These are phyloP conservation scores for Bombylius major DNA, from an alignment of 2,888 invertebrate genomes.

Conservation along the genomic window DNA sequence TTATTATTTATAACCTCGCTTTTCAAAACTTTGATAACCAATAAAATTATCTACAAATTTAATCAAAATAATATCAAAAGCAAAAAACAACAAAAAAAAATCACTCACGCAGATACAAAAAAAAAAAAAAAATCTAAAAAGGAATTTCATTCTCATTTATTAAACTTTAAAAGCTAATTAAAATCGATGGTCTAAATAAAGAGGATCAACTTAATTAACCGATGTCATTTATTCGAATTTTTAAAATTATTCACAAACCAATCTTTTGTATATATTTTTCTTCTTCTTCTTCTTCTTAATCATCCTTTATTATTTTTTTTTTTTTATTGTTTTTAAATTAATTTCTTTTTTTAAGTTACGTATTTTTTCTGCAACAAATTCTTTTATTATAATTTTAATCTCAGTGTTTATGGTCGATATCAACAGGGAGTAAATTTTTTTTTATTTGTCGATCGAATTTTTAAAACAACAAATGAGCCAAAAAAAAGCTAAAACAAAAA, in stretches of 20 bases:
- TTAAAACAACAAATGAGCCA: background rate
- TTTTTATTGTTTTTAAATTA: no score
- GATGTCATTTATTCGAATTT: background rate
- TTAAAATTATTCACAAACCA: background rate
- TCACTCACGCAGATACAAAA: no score
- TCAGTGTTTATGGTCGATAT: background rate
- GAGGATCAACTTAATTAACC: constrained; percentile 6
- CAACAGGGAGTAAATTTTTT: background rate
- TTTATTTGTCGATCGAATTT: background rate
- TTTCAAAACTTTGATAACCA: background rate
- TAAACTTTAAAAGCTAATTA: constrained; percentile 3
- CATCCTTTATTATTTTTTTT: no score
- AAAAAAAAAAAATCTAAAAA: background rate
- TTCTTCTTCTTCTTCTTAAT: no score
- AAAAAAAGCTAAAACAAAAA: no score
- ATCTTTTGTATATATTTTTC: background rate
- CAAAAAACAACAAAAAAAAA: background rate
- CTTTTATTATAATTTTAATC: background rate
- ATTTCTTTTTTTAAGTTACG: background rate
- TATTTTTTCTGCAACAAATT: background rate
- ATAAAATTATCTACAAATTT: background rate
- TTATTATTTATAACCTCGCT: no score
- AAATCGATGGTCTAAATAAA: constrained; percentile 8
- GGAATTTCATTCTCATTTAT: background rate
- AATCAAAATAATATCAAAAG: background rate